Base-by-base conservation (phyloP, 2,888 invertebrate species). In the Kryphioiulus occultus region DNA sequence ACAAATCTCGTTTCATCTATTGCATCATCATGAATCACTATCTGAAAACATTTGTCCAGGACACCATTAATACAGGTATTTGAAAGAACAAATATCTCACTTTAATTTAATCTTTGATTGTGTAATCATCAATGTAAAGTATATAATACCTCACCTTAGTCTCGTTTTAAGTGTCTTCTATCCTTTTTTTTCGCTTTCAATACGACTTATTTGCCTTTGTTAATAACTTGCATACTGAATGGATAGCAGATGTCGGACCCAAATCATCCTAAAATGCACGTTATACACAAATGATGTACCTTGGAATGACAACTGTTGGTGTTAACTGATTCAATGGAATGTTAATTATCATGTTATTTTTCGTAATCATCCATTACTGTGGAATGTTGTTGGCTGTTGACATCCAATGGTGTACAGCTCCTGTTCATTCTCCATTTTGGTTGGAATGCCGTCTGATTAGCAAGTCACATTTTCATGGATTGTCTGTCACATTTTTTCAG, bases 401-500 rank as follows among this genome's bases (percentile, higher is more conserved):
- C 68, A 68, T 68, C 68, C 35, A 4, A 35, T 35, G 35, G 35
- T 7, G 7, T 35, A 7, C 15, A 78, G 30, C 12, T 78, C 15
- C 78, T 26, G 22, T 78, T 5, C 78, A 30, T 78, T 26, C 30
- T 22, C 78, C 78, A 30, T 22, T 59, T 68, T 68, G 22, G 22
- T n/a, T 26, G n/a, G 17, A 53, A 59, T 59, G 22, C 59, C 5
- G 12, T 78, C 30, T 30, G 26, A 68, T 0, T 10, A 3, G n/a
- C 19, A 4, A 84, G 39, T 83, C 84, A 5, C 9, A 84, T 32
- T 47, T 47, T 15, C 15, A 22, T 35, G n/a, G 19, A 26, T 53
- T 30, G 30, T 78, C 47, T 84, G 19, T 87, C 84, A 87, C 17
- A 47, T 84, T 68, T 88, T 88, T 88, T 86, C 88, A n/a, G 86